Conservation (phyloP, 2,797 vertebrate genomes). For the Labroides dimidiatus region DNA sequence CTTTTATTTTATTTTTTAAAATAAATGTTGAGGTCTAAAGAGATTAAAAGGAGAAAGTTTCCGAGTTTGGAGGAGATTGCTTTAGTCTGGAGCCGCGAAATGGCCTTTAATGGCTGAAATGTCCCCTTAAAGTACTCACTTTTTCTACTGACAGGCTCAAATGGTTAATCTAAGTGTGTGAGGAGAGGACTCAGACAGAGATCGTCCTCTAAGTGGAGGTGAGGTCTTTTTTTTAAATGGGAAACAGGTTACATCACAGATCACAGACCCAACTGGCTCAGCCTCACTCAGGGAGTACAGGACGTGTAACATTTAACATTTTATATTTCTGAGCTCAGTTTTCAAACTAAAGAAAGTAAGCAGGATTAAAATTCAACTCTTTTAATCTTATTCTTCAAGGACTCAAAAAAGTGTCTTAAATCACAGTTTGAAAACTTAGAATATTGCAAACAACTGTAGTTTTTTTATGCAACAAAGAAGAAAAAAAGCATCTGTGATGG, state of each 20-base stretch:
- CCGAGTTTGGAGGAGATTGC: neutral
- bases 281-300: too few relatives aligned
- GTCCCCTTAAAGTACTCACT: neutral
- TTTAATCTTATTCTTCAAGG: too few relatives aligned
- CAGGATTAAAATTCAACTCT: too few relatives aligned
- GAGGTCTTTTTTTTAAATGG: neutral
- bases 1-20: too few relatives aligned
- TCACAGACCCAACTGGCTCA: neutral
- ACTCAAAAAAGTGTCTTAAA: too few relatives aligned
- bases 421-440: too few relatives aligned
- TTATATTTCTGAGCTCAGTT: too few relatives aligned
- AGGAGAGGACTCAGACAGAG: neutral
- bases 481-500: too few relatives aligned
- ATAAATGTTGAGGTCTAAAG: neutral
- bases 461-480: too few relatives aligned
- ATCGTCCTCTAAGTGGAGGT: neutral
- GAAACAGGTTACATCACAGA: neutral
- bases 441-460: too few relatives aligned
- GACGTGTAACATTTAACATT: too few relatives aligned
- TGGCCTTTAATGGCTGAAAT: neutral
- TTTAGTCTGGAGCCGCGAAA: neutral
- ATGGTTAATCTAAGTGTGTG: neutral
- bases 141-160: neutral
- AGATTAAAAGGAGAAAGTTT: neutral
- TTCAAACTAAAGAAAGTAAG: too few relatives aligned